Percentiles rank a stretch among this genome's conserved stretches.
Evolutionary conservation across 2,113 vertebrate genomes (phyloP).

Genomic region (Hylia prasina): DNA sequence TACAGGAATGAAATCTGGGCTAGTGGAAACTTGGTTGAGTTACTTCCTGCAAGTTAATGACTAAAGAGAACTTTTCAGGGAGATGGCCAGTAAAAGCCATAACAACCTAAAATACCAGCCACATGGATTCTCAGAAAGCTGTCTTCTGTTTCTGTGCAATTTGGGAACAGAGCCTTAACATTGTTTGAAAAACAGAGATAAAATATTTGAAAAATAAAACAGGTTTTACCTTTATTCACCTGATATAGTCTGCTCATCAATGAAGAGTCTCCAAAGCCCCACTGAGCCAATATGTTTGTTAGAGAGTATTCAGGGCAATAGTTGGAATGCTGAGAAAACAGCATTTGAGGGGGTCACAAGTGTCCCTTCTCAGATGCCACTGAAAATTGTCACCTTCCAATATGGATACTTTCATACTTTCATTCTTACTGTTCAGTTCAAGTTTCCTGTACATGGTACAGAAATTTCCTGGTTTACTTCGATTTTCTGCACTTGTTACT

Average conservation of each 20-base stretch:
- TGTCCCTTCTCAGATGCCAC: not conserved
- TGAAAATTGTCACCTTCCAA: not conserved
- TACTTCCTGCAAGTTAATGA: not conserved
- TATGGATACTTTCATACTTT: not conserved
- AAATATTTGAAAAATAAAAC: not conserved
- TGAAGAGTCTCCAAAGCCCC: not conserved
- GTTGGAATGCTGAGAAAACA: not conserved
- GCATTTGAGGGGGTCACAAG: not conserved
- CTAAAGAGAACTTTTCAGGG: not conserved
- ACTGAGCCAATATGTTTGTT: not conserved
- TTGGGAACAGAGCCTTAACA: not conserved
- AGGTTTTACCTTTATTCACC: not conserved
- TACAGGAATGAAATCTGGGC: not conserved
- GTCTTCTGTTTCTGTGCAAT: not conserved
- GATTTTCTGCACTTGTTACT: not conserved
- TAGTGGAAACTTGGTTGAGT: conserved; percentile 24
- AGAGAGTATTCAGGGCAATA: not conserved
- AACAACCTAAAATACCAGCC: not conserved
- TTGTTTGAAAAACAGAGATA: not conserved
- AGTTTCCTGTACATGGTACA: not conserved
- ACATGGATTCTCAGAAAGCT: not conserved
- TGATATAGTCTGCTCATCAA: not conserved
- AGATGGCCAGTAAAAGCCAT: not conserved
- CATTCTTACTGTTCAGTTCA: not conserved
- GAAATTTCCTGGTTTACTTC: not conserved